phyloP scores from a whole-genome alignment of 2,797 vertebrate genomes.

The Petrocephalus schoutedeni region DNA sequence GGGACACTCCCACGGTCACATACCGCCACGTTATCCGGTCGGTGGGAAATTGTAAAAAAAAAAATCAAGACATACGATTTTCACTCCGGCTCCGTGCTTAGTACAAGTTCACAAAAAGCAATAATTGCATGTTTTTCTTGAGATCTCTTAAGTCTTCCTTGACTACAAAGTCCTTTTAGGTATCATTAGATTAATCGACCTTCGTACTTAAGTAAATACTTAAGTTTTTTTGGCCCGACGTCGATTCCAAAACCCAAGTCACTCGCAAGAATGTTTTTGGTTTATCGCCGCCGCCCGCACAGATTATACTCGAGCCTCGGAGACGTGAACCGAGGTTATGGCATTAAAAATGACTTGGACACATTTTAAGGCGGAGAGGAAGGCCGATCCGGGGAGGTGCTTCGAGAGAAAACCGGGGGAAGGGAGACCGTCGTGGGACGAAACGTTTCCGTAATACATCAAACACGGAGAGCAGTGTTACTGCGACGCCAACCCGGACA shows the following conservation, averaged over 20 bases:
- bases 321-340: neutral
- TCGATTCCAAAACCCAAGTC: neutral
- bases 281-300: slow-evolving; percentile 32
- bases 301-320: neutral
- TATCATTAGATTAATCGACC: neutral
- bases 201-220: neutral
- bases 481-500: neutral
- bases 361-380: slow-evolving; percentile 2
- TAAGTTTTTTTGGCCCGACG: neutral
- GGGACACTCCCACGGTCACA: slow-evolving; percentile 38
- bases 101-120: neutral
- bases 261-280: slow-evolving; percentile 23
- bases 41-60: slow-evolving; percentile 12
- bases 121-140: neutral
- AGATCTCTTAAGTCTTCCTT: neutral
- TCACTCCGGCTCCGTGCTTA: neutral
- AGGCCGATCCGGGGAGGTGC: neutral
- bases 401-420: neutral
- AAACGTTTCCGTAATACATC: neutral
- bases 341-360: neutral
- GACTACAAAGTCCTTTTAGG: neutral
- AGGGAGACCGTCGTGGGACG: neutral
- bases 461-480: neutral
- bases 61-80: neutral
- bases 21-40: slow-evolving; percentile 23